phyloP scores from a whole-genome alignment of 1,140 invertebrate species.

The Psilanteris sp. region DNA sequence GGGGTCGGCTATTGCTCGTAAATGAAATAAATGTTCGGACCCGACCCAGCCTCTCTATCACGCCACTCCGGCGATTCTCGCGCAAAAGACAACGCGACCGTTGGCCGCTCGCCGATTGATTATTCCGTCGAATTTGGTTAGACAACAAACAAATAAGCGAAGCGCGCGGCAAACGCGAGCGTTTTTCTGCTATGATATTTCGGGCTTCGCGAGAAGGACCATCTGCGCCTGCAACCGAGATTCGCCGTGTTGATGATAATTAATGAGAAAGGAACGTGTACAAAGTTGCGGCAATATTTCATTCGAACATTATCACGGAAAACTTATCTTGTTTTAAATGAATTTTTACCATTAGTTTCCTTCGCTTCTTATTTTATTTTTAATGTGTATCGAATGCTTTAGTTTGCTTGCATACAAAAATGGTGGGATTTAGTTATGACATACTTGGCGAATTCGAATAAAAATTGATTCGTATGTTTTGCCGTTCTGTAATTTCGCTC shows the following conservation, averaged over 20 bases:
- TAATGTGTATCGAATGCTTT: too few species aligned
- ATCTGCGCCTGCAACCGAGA: neutral
- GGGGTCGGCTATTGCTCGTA: constrained; percentile 39
- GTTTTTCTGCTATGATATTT: too few species aligned
- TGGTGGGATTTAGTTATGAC: too few species aligned
- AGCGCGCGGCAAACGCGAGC: too few species aligned
- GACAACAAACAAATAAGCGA: too few species aligned
- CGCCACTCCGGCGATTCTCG: neutral
- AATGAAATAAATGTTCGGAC: constrained; percentile 61
- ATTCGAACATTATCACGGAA: neutral
- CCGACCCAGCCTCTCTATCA: constrained; percentile 7
- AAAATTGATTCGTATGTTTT: too few species aligned
- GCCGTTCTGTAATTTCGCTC: too few species aligned
- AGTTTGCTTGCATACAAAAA: too few species aligned
- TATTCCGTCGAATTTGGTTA: too few species aligned
- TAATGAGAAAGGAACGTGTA: neutral
- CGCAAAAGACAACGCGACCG: constrained; percentile 31
- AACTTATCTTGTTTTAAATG: neutral
- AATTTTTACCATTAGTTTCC: neutral
- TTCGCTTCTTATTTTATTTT: too few species aligned
- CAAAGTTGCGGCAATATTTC: neutral
- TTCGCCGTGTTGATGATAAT: neutral
- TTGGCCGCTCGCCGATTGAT: constrained; percentile 24
- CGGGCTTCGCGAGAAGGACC: constrained; percentile 1
- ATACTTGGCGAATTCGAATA: too few species aligned